These are phyloP conservation scores for Ernsta delagoae DNA, from an alignment of 2,888 invertebrate genomes.

Conservation along the genomic window DNA sequence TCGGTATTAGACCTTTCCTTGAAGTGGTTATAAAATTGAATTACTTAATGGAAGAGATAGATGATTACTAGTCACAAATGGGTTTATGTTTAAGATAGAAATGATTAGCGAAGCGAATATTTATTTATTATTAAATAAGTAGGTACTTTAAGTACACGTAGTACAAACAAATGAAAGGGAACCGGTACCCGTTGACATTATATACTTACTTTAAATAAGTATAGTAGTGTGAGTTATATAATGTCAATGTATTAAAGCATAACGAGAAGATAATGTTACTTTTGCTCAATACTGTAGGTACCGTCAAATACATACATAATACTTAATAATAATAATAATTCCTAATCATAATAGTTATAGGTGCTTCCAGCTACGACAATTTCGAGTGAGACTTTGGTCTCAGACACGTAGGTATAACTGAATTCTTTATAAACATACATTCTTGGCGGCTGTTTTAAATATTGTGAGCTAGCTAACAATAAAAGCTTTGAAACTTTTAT, in stretches of 20 bases:
- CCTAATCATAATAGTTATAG: too few species aligned
- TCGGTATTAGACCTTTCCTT: slow-evolving; percentile 19
- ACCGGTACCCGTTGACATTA: too few species aligned
- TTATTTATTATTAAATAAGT: too few species aligned
- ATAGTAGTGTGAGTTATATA: too few species aligned
- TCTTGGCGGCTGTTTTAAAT: slow-evolving; percentile 5
- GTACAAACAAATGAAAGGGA: too few species aligned
- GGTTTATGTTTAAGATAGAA: not conserved
- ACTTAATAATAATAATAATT: too few species aligned
- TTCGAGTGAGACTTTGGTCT: slow-evolving; percentile 11
- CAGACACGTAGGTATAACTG: slow-evolving; percentile 7
- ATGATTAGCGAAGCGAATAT: not conserved
- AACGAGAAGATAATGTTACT: too few species aligned
- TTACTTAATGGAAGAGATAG: slow-evolving; percentile 12
- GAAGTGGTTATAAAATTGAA: slow-evolving; percentile 24
- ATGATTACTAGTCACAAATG: slow-evolving; percentile 11
- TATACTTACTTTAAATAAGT: too few species aligned
- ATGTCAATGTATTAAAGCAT: too few species aligned
- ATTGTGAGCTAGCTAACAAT: slow-evolving; percentile 8
- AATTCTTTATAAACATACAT: slow-evolving; percentile 15
- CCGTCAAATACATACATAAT: too few species aligned
- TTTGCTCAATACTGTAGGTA: too few species aligned
- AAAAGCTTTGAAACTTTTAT: slow-evolving; percentile 1
- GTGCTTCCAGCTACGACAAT: not conserved
- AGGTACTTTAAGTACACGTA: too few species aligned